phyloP scores from a whole-genome alignment of 2,113 vertebrate genomes.

The Megaleporinus macrocephalus region DNA sequence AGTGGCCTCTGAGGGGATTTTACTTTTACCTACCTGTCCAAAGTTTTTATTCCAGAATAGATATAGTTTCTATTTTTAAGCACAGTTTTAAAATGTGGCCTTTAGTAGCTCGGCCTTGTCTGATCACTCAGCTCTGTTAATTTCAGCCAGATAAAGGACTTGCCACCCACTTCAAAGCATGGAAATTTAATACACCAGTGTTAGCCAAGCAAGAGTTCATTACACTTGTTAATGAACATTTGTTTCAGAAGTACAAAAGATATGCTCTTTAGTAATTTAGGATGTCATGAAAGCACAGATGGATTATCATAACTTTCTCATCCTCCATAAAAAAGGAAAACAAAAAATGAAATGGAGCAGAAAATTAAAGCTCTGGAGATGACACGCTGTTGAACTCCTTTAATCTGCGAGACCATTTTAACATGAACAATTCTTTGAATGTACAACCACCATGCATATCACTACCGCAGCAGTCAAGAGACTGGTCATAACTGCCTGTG shows the following conservation, averaged over 20 bases:
- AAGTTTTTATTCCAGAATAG: background rate
- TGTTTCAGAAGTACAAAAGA: constrained; percentile 29
- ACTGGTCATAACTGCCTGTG: no score
- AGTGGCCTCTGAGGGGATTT: background rate
- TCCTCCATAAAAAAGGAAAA: constrained; percentile 2
- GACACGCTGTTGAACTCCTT: background rate
- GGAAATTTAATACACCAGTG: background rate
- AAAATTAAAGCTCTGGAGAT: constrained; percentile 21
- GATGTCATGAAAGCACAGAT: background rate
- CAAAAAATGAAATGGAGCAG: constrained; percentile 13
- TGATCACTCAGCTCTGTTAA: background rate
- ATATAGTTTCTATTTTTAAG: background rate
- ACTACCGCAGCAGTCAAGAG: background rate
- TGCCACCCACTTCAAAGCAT: background rate
- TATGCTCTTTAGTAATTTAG: background rate
- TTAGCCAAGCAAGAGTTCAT: constrained; percentile 1
- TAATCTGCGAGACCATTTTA: background rate
- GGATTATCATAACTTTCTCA: constrained; percentile 32
- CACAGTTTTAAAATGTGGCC: background rate
- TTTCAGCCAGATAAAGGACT: background rate
- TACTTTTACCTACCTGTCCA: background rate
- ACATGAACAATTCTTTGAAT: background rate
- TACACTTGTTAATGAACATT: constrained; percentile 36
- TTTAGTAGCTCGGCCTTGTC: background rate
- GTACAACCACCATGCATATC: background rate